Evolutionary conservation across 2,113 vertebrate species (phyloP), one percentile per base, ranked within the genome.

Genomic region (Cryptoleucopteryx plumbea): DNA sequence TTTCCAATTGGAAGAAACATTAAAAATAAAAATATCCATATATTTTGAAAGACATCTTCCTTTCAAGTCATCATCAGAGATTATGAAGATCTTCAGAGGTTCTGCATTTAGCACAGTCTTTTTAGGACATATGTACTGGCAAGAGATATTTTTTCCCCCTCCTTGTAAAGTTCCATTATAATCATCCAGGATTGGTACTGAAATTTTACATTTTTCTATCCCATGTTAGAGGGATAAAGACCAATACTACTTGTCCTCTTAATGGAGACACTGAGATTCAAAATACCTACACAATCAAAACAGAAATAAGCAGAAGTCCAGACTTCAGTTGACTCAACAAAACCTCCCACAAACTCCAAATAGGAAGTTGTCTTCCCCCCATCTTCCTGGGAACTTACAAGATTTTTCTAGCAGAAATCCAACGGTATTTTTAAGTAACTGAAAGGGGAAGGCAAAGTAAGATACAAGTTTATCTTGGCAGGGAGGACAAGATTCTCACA

Each of bases 341-440:
- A 95, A 58, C 36, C 47, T 90, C 58, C 52, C 52, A 85, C 19
- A 66, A 80, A 61, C 45, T 83, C 50, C n/a, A 40, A 68, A 79
- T 27, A 74, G 34, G 45, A 86, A 90, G 42, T 5, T 13, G 29
- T 34, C 27, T 59, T 32, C 14, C 17, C 9, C 1, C 27, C 5
- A 8, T 18, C 13, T 10, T 36, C 13, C 34, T 36, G 38, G 29
- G 29, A 86, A 82, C n/a, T 91, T 86, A 70, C 0, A 0, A 87
- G 50, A 77, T 27, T 92, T 70, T 89, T 90, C 16, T 62, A 83
- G 31, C 31, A 83, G 70, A 93, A 94, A 91, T 78, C 73, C 87
- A 92, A 90, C 94, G 55, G 47, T 40, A 78, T 79, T 95, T 81
- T 77, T 13, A 88, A 91, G 32, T 85, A 66, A 87, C 78, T 92